Base-by-base conservation (phyloP, 2,113 vertebrate genomes). In the Euleptes europaea region DNA sequence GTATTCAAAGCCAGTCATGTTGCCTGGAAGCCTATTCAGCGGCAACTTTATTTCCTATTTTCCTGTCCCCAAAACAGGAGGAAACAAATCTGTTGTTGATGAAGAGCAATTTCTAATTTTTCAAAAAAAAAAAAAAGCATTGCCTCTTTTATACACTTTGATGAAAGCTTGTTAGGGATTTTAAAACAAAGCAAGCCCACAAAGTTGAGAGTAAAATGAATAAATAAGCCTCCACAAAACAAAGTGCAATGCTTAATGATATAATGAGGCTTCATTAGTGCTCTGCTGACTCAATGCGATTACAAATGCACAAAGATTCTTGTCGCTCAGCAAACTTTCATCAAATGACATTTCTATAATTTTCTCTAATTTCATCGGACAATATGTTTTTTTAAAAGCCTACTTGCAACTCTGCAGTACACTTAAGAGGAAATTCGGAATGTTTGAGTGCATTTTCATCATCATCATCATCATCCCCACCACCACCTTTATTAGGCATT, bases 301-400 rank as follows among this genome's bases (percentile, higher is more conserved):
- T 93, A 94, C 91, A 95, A 90, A 94, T 94, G 87, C 91, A 94
- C 75, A 93, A 91, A 89, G 90, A 93, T 91, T 90, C 91, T 94
- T 92, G 92, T 91, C 93, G 91, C 78, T 90, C 80, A 83, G 91
- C 89, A 89, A 90, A 86, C 93, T 89, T 93, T 93, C 92, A 94
- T 88, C 94, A 90, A 85, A 91, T 88, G 83, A 91, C 90, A 10
- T 92, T 65, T 92, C 86, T 91, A 86, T 91, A 91, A 91, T 90
- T 92, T 93, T 91, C 60, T 3, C 1, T 91, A 71, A 10, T 82
- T 72, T 60, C 84, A 65, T 90, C 90, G 88, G 86, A 70, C 79
- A 90, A 84, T 60, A 81, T 88, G 89, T 72, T 66, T 88, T 44
- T 70, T 83, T 85, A 86, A 63, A 63, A 63, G 6, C 23, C 60